Evolutionary conservation across 2,888 invertebrate species (phyloP), one percentile per base, ranked within the genome.

Genomic region (Hydraecia micacea): DNA sequence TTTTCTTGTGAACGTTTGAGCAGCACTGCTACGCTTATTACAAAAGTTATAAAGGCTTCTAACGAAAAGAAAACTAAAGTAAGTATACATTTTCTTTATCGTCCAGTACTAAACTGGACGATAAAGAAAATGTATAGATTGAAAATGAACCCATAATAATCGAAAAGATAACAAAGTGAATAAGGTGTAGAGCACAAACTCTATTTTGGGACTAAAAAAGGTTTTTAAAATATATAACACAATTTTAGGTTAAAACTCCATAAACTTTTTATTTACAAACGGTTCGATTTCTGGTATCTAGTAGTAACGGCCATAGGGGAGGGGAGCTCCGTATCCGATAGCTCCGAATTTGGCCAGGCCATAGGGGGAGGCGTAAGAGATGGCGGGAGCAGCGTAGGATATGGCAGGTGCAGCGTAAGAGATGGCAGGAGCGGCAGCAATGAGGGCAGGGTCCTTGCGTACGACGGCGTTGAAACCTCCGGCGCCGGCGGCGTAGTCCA

Each of bases 391-490:
- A 7, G 81, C 88, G 52, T 91, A 90, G 0, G 89, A 87, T 79
- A 87, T 82, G 5, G 88, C 87, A 36, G 87, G 85, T 28, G 80
- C 86, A 63, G 83, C 80, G 75, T 84, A 89, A 21, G 87, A 86
- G 73, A 85, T 83, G 46, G 1, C 80, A 32, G 86, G 81, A 49
- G 89, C 84, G 25, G 87, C 79, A 66, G 93, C 90, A 78, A 93
- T 87, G 70, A 94, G 79, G 0, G 92, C 93, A 25, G 94, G 93
- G 91, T 96, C 97, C 87, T 95, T 96, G 91, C 95, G 96, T 0
- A 97, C 97, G 67, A 97, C 94, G 69, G 97, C 97, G 93, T 97
- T 97, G 94, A 97, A 97, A 21, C 97, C 97, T 80, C 91, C 93
- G 81, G 95, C 94, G 72, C 97, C 97, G 32, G 97, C 96, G 36